Percentiles rank a stretch among this genome's conserved stretches.
Conservation (phyloP, 2,888 invertebrate species). For the Hypolimnas misippus region DNA sequence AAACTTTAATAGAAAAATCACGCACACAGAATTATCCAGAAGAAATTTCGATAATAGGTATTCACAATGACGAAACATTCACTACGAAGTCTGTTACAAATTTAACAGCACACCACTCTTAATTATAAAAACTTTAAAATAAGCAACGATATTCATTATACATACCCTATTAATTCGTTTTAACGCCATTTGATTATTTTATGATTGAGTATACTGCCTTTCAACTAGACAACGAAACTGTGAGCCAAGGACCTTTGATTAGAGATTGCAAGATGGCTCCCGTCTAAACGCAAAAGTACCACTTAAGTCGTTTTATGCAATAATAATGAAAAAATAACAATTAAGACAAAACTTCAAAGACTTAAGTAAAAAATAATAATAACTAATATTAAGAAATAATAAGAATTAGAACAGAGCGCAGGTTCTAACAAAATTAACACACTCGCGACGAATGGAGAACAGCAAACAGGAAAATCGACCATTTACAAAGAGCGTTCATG, state of each 20-base stretch:
- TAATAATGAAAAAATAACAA: constrained; percentile 64
- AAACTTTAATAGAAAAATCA: constrained; percentile 50
- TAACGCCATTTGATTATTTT: constrained; percentile 94
- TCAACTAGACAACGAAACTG: constrained; percentile 92
- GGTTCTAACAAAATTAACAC: constrained; percentile 72
- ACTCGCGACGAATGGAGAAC: constrained; percentile 78
- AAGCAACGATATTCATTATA: constrained; percentile 67
- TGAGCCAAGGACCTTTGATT: constrained; percentile 93
- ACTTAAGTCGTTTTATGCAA: constrained; percentile 86
- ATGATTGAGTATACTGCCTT: constrained; percentile 89
- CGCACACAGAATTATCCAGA: constrained; percentile 80
- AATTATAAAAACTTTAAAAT: constrained; percentile 55
- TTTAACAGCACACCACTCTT: constrained; percentile 69
- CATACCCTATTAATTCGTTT: constrained; percentile 98
- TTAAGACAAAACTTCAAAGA: constrained; percentile 64
- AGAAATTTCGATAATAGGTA: constrained; percentile 85
- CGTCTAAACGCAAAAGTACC: constrained; percentile 91
- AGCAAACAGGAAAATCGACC: constrained; percentile 83
- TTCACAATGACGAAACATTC: constrained; percentile 87
- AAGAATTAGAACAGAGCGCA: constrained; percentile 70
- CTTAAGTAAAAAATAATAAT: constrained; percentile 75
- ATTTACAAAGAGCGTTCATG: constrained; percentile 74
- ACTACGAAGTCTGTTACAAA: constrained; percentile 77
- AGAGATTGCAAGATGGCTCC: constrained; percentile 94
- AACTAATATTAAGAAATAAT: constrained; percentile 78